Evolutionary conservation across 2,797 vertebrate species (phyloP).

Genomic region (Phataginus tricuspis): DNA sequence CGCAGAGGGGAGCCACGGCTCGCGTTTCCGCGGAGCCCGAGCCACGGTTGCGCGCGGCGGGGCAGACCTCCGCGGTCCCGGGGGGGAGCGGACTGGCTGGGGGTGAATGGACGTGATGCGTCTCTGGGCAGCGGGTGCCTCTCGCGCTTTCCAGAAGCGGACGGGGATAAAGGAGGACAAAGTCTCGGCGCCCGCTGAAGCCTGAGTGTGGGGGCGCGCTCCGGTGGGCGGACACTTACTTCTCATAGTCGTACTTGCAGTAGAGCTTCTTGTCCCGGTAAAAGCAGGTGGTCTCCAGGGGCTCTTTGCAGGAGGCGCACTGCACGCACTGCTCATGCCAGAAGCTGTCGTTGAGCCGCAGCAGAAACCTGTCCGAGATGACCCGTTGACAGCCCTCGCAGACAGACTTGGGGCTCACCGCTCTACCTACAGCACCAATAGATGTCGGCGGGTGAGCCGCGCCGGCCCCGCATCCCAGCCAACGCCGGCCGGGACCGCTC

Average conservation of each 20-base stretch:
- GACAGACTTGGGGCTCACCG: slow-evolving; percentile 88
- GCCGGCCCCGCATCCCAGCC: rapidly evolving
- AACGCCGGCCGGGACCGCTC: not conserved
- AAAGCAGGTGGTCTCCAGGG: slow-evolving; percentile 94
- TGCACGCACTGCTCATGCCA: slow-evolving; percentile 96
- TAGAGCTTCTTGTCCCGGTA: slow-evolving; percentile 95
- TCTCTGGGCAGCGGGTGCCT: not conserved
- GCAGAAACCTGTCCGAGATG: slow-evolving; percentile 95
- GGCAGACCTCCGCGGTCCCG: rapidly evolving
- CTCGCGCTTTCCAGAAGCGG: not conserved
- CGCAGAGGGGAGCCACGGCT: rapidly evolving
- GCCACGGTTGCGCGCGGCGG: rapidly evolving
- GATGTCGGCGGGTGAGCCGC: not conserved
- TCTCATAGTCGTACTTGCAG: slow-evolving; percentile 95
- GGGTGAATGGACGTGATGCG: rapidly evolving
- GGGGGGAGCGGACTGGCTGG: rapidly evolving
- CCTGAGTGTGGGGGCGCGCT: not conserved
- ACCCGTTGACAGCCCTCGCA: slow-evolving; percentile 93
- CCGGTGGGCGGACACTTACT: slow-evolving; percentile 88
- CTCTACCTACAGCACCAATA: slow-evolving; percentile 83
- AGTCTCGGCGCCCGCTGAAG: not conserved
- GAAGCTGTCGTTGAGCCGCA: slow-evolving; percentile 93
- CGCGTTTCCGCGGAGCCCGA: rapidly evolving
- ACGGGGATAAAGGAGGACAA: not conserved
- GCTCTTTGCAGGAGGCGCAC: slow-evolving; percentile 93